Conservation (phyloP, 2,797 vertebrate species). For the Garrulus glandarius region DNA sequence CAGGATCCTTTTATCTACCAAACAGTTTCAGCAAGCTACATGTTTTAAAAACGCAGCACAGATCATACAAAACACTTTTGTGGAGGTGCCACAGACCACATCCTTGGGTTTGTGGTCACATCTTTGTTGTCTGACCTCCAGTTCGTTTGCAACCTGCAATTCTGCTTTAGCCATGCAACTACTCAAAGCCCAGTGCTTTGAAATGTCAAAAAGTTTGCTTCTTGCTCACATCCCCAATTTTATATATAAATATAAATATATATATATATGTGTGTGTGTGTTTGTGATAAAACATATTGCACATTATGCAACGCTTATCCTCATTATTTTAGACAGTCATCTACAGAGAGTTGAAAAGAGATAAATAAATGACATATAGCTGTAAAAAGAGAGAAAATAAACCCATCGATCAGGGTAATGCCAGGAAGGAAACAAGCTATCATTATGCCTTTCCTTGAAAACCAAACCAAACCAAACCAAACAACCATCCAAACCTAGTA, state of each 20-base stretch:
- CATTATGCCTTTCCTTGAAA: background rate
- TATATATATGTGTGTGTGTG: rapidly evolving
- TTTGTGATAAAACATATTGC: background rate
- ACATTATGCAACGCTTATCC: background rate
- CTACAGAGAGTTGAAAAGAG: background rate
- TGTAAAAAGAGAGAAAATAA: background rate
- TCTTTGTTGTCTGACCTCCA: background rate
- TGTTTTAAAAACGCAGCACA: background rate
- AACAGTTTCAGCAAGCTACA: background rate
- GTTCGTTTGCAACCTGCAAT: background rate
- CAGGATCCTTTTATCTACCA: background rate
- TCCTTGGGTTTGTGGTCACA: background rate
- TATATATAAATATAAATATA: background rate
- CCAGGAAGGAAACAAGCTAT: background rate
- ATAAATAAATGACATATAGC: background rate
- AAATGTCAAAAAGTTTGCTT: background rate
- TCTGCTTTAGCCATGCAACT: background rate
- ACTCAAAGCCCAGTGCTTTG: background rate
- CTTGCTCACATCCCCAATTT: background rate
- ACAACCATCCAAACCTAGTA: background rate
- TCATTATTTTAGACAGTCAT: background rate
- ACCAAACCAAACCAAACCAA: background rate
- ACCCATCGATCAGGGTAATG: background rate
- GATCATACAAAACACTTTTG: background rate
- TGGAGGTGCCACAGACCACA: background rate